Conservation (phyloP, 2,888 invertebrate species). For the Chrysolina haemoptera region DNA sequence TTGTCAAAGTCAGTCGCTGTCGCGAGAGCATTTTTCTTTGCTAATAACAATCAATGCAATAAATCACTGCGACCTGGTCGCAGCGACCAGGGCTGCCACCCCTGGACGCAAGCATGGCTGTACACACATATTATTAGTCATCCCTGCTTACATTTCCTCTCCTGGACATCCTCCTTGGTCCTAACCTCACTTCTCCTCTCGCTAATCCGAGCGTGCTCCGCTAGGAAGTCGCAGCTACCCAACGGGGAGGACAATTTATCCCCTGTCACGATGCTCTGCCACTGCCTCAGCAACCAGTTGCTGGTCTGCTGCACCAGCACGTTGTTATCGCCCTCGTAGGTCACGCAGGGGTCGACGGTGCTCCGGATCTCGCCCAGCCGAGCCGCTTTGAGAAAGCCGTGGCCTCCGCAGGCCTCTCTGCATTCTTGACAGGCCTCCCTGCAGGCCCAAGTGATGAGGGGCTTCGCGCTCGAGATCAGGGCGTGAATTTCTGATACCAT, state of each 20-base stretch:
- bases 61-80: no score
- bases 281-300: slow-evolving; percentile 86
- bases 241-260: slow-evolving; percentile 77
- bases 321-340: slow-evolving; percentile 96
- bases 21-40: no score
- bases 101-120: no score
- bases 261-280: slow-evolving; percentile 71
- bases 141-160: slow-evolving; percentile 65
- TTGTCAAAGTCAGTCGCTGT: no score
- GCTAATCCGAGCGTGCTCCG: slow-evolving; percentile 71
- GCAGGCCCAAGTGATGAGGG: slow-evolving; percentile 83
- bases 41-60: no score
- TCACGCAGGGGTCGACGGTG: slow-evolving; percentile 91
- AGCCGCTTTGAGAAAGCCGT: slow-evolving; percentile 87
- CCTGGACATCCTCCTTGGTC: slow-evolving; percentile 62
- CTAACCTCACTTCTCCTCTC: slow-evolving; percentile 65
- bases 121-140: no score
- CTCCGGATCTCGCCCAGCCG: slow-evolving; percentile 88
- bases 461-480: slow-evolving; percentile 79
- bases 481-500: slow-evolving; percentile 81
- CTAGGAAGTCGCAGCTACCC: slow-evolving; percentile 80
- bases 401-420: slow-evolving; percentile 91
- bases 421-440: slow-evolving; percentile 85
- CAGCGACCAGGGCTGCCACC: no score
- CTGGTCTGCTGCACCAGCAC: slow-evolving; percentile 92